A percentile compares a stretch with the other conserved stretches of the same genome.
Conservation (phyloP, 2,797 vertebrate genomes). For the Serranus cabrilla region DNA sequence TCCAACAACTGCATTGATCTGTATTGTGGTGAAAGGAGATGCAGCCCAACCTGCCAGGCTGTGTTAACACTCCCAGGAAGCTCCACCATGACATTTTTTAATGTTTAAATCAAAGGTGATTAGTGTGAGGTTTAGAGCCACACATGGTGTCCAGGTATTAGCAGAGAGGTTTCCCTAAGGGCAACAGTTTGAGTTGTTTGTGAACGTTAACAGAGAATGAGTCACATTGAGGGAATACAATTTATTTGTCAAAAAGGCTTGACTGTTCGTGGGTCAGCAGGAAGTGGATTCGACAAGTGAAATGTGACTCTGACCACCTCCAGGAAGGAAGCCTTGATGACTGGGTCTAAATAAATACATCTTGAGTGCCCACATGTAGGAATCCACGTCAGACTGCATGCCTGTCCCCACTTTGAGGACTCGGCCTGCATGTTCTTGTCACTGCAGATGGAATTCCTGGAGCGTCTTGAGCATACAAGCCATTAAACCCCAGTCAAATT, state of each 20-base stretch:
- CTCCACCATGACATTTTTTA: not conserved
- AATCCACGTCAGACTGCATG: conserved; percentile 12
- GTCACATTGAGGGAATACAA: not conserved
- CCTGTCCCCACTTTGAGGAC: conserved; percentile 25
- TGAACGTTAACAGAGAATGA: not conserved
- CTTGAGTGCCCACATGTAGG: not conserved
- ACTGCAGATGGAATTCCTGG: conserved; percentile 34
- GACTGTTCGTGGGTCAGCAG: not conserved
- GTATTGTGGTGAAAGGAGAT: not conserved
- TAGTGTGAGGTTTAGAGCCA: not conserved
- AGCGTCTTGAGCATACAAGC: conserved; percentile 25
- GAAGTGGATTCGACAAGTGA: not conserved
- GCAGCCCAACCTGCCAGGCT: not conserved
- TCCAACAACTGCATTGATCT: not conserved
- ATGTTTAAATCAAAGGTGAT: not conserved
- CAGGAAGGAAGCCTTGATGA: not conserved
- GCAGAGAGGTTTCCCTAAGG: not conserved
- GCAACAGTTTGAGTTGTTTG: not conserved
- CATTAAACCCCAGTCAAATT: conserved; percentile 28
- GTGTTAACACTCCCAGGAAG: not conserved
- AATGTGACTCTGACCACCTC: not conserved
- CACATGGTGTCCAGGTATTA: not conserved
- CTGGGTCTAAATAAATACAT: conserved; percentile 12
- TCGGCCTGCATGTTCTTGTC: conserved; percentile 40
- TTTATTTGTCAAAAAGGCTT: not conserved